These are phyloP conservation scores for Circaetus gallicus DNA, from an alignment of 2,113 vertebrate genomes.

Conservation along the genomic window DNA sequence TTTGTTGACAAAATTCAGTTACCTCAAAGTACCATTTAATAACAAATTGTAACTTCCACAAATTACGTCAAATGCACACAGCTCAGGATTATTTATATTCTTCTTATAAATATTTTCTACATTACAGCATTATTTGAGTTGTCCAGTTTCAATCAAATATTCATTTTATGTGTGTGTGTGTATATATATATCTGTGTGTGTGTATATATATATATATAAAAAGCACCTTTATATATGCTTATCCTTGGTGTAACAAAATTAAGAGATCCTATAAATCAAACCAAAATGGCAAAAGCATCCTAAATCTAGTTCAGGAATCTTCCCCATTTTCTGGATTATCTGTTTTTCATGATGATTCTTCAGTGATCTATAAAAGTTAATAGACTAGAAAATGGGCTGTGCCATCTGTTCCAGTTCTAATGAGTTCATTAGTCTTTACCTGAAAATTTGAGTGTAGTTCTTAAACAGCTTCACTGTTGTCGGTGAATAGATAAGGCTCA, in stretches of 20 bases:
- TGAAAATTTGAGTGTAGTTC: background rate
- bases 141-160: background rate
- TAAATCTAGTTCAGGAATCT: background rate
- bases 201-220: too few species aligned
- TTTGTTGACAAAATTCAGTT: background rate
- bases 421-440: background rate
- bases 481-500: background rate
- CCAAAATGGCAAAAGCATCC: background rate
- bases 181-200: too few species aligned
- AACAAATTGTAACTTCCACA: background rate
- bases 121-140: background rate
- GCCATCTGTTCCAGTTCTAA: slow-evolving; percentile 31
- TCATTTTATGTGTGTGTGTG: background rate
- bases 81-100: background rate
- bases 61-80: background rate
- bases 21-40: background rate
- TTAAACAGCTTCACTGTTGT: background rate
- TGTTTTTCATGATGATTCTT: background rate
- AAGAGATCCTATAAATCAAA: background rate
- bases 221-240: background rate
- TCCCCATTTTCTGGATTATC: background rate
- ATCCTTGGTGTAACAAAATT: background rate
- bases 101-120: background rate
- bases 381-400: slow-evolving; percentile 9
- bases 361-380: slow-evolving; percentile 34